Evolutionary conservation across 2,113 vertebrate genomes (phyloP), one percentile per base, ranked within the genome.

Genomic region (Microtus pennsylvanicus): DNA sequence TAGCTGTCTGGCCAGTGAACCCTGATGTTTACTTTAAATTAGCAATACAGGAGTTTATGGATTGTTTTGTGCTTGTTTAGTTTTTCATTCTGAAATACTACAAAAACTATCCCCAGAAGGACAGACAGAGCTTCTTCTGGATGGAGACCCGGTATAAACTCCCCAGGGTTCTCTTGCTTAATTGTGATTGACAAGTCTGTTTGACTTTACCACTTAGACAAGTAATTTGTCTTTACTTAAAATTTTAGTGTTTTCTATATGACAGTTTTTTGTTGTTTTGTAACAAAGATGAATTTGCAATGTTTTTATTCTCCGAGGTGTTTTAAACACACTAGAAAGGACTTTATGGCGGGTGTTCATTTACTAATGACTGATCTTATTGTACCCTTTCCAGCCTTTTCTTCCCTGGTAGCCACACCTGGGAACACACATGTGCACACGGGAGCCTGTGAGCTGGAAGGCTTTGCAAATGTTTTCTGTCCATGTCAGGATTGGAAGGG

Each of bases 131-230:
- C 58, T 67, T 89, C 76, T 95, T 63, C 42, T 9, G 72, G 50
- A 52, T 38, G 67, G 72, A 52, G 77, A 87, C 74, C 77, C 67
- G 58, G 35, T 45, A 13, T 35, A 17, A 33, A 67, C 67, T 92
- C 77, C 26, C 74, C 55, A 52, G 65, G 38, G 63, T 30, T 80
- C 50, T 88, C 55, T 63, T 33, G 55, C 33, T 67, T 38, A 65
- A 70, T 78, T 92, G 65, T 76, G 67, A 88, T n/a, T 82, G 69
- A 97, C 74, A 85, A 45, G 91, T 93, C 90, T 91, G 70, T 94
- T 93, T 42, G 24, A 47, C 87, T 45, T 38, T 45, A 83, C 78
- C n/a, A 19, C n/a, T 69, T 86, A 78, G 33, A 65, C 83, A 80
- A 87, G 47, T 82, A 81, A 86, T 22, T 4, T 67, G 42, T 63